phyloP scores from a whole-genome alignment of 1,140 invertebrate species.

The Calycopis cecrops region DNA sequence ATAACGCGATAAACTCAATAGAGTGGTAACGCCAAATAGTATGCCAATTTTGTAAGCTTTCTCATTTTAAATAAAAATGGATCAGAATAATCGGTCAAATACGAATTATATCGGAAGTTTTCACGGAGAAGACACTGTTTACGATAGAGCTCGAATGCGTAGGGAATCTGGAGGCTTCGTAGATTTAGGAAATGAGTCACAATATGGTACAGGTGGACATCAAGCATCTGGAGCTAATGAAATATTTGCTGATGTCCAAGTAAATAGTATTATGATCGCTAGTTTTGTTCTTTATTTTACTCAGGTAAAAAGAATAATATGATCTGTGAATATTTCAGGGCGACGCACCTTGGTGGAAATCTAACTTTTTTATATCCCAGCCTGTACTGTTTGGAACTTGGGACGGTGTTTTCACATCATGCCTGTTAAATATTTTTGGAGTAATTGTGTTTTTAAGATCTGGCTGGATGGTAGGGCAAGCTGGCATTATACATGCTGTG shows the following conservation, averaged over 20 bases:
- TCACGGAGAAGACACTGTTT: conserved; percentile 54
- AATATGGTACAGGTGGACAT: conserved; percentile 84
- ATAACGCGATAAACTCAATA: no score
- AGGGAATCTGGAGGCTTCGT: conserved; percentile 80
- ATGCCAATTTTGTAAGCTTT: no score
- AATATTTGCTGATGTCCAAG: conserved; percentile 92
- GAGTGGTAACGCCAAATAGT: no score
- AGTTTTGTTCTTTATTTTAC: background rate
- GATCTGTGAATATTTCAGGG: conserved; percentile 71
- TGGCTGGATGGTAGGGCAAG: conserved; percentile 97
- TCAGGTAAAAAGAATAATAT: background rate
- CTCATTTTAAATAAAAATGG: conserved; percentile 36
- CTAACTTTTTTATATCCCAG: conserved; percentile 94
- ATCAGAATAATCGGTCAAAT: conserved; percentile 48
- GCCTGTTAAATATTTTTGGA: conserved; percentile 97
- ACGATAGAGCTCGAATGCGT: conserved; percentile 61
- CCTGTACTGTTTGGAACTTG: conserved; percentile 97
- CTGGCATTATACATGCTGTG: conserved; percentile 91
- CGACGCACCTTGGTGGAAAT: conserved; percentile 92
- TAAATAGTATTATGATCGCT: conserved; percentile 70
- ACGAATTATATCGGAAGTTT: conserved; percentile 60
- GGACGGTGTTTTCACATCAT: conserved; percentile 97
- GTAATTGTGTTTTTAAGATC: conserved; percentile 97
- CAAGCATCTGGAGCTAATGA: conserved; percentile 90
- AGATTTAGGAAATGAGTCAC: conserved; percentile 83